Evolutionary conservation across 1,140 invertebrate genomes (phyloP).

Genomic region (Megathymus violae): DNA sequence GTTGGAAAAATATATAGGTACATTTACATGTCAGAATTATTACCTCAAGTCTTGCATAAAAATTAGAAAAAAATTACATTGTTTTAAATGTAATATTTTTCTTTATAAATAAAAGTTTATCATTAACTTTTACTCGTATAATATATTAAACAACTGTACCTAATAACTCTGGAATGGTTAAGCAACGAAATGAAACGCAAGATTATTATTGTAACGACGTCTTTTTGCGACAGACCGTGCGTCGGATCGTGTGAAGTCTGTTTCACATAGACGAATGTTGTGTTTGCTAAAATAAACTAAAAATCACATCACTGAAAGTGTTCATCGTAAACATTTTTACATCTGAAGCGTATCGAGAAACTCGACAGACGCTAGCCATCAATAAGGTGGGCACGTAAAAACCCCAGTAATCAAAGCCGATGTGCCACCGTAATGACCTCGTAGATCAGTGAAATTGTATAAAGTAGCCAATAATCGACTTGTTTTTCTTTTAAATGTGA

Average conservation of each 20-base stretch:
- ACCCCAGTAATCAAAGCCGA: conserved; percentile 71
- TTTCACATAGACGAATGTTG: conserved; percentile 36
- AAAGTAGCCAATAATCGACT: conserved; percentile 76
- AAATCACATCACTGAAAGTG: conserved; percentile 47
- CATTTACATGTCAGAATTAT: no score
- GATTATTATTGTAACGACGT: neutral
- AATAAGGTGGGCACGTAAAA: conserved; percentile 65
- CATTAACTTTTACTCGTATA: no score
- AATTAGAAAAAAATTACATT: no score
- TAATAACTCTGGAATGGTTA: no score
- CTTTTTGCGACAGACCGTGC: neutral
- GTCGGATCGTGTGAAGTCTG: neutral
- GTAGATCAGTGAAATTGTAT: conserved; percentile 76
- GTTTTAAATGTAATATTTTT: no score
- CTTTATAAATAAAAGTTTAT: no score
- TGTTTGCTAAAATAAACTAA: conserved; percentile 56
- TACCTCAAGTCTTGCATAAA: no score
- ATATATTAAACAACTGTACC: no score
- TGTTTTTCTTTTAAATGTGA: conserved; percentile 75
- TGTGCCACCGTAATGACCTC: conserved; percentile 59
- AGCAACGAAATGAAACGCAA: neutral
- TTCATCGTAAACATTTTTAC: conserved; percentile 65
- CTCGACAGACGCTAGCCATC: conserved; percentile 60
- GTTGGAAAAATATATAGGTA: no score
- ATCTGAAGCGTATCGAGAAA: conserved; percentile 45